Percentiles rank a stretch among this genome's conserved stretches.
Evolutionary conservation across 2,797 vertebrate species (phyloP).

Genomic region (Eptatretus atami): DNA sequence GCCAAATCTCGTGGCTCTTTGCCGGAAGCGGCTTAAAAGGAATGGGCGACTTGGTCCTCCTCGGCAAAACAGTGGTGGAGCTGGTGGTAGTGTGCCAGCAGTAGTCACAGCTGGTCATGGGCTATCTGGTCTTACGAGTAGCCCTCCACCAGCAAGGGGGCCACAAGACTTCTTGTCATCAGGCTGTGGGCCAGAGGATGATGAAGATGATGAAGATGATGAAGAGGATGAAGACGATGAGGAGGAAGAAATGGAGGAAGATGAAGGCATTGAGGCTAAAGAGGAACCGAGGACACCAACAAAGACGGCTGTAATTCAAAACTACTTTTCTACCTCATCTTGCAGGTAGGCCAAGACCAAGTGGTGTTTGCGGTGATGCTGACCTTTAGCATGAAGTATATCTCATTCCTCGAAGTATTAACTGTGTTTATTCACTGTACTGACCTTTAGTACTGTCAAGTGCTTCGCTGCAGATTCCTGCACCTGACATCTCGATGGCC

Average conservation of each 20-base stretch:
- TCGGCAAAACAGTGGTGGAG: slow-evolving; percentile 18
- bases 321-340: slow-evolving; percentile 25
- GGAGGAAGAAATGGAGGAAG: not conserved
- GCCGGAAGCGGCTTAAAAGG: slow-evolving; percentile 81
- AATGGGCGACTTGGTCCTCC: slow-evolving; percentile 52
- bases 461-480: too few species aligned
- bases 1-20: slow-evolving; percentile 74
- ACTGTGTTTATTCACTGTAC: too few species aligned
- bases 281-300: not conserved
- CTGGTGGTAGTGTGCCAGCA: not conserved
- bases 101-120: not conserved
- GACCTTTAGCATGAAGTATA: too few species aligned
- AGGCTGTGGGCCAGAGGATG: not conserved
- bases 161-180: too few species aligned
- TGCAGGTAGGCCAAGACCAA: not conserved
- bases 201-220: not conserved
- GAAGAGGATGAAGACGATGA: not conserved
- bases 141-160: not conserved
- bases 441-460: too few species aligned
- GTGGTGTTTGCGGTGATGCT: not conserved
- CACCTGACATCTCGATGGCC: too few species aligned
- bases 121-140: not conserved
- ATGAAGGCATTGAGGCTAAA: not conserved
- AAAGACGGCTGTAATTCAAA: slow-evolving; percentile 62
- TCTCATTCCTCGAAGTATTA: too few species aligned